Conservation (phyloP, 2,797 vertebrate genomes). For the Anguilla megastoma region DNA sequence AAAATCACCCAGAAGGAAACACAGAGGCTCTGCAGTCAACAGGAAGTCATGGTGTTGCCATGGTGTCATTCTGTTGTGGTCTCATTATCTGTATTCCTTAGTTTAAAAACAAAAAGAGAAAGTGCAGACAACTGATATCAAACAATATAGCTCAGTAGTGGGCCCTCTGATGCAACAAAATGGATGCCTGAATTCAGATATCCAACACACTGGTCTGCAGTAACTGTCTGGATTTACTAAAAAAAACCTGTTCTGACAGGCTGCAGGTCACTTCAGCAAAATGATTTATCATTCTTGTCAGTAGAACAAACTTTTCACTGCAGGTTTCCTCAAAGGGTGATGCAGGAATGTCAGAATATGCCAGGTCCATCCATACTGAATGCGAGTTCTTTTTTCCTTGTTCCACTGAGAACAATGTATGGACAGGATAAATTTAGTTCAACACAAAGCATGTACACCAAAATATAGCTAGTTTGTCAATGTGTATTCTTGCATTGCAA, state of each 20-base stretch:
- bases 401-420: not conserved
- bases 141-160: not conserved
- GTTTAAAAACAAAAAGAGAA: not conserved
- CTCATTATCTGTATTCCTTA: not conserved
- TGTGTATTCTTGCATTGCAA: not conserved
- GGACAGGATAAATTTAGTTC: not conserved
- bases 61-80: constrained; percentile 4
- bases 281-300: constrained; percentile 14
- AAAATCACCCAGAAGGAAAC: constrained; percentile 55
- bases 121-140: not conserved
- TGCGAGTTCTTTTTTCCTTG: not conserved
- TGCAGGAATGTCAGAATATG: not conserved
- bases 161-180: not conserved
- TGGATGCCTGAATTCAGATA: not conserved
- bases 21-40: constrained; percentile 56
- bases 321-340: not conserved
- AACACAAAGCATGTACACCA: not conserved
- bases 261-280: not conserved
- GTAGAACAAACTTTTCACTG: not conserved
- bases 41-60: constrained; percentile 61
- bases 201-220: not conserved
- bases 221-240: not conserved
- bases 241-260: constrained; percentile 2
- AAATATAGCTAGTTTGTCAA: not conserved
- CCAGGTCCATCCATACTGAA: not conserved